Evolutionary conservation across 1,140 invertebrate species (phyloP).

Genomic region (Andricus grossulariae): DNA sequence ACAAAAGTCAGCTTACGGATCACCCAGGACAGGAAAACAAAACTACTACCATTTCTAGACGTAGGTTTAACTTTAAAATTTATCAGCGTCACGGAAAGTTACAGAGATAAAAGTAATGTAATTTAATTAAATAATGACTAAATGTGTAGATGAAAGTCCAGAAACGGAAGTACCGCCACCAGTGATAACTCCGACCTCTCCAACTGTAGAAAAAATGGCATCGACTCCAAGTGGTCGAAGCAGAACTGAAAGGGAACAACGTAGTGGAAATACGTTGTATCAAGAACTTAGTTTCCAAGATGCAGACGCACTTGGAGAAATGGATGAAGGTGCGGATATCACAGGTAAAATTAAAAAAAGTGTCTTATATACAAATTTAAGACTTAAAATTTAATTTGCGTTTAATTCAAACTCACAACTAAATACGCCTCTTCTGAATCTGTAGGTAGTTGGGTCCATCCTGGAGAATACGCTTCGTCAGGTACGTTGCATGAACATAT

Average conservation of each 20-base stretch:
- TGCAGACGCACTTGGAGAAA: constrained; percentile 86
- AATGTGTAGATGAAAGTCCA: constrained; percentile 68
- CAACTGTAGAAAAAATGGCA: constrained; percentile 67
- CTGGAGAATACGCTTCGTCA: constrained; percentile 98
- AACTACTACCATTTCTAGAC: constrained; percentile 65
- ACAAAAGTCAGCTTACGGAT: constrained; percentile 79
- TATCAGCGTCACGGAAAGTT: constrained; percentile 1
- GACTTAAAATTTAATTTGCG: constrained; percentile 11
- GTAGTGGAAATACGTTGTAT: constrained; percentile 92
- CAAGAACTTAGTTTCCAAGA: constrained; percentile 94
- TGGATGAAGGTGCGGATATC: constrained; percentile 90
- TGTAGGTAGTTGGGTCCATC: constrained; percentile 96
- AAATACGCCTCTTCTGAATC: constrained; percentile 41
- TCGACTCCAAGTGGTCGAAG: constrained; percentile 79
- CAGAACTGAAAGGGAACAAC: constrained; percentile 90
- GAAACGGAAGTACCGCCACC: constrained; percentile 75
- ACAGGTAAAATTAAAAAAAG: constrained; percentile 80
- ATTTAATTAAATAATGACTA: neutral
- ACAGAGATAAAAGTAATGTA: neutral
- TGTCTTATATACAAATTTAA: constrained; percentile 32
- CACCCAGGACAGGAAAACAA: constrained; percentile 68
- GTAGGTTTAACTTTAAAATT: constrained; percentile 55
- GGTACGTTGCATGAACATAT: constrained; percentile 81
- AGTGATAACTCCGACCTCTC: constrained; percentile 76
- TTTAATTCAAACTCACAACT: neutral